Base-by-base conservation (phyloP, 2,888 invertebrate species). In the Acanthosepion lycidas region DNA sequence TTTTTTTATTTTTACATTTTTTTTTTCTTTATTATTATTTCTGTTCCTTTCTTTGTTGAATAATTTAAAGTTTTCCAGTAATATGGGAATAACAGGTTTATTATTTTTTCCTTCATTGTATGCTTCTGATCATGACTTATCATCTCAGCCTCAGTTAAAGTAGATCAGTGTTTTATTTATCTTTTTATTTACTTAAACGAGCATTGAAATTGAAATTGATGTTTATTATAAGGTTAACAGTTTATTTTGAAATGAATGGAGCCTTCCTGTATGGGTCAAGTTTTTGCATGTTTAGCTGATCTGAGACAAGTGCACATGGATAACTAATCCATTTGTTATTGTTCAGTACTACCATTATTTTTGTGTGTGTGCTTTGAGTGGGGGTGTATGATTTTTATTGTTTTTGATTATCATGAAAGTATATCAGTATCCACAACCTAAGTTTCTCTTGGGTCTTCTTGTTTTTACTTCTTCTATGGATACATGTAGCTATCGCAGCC, bases 181-280 rank as follows among this genome's bases (percentile, higher is more conserved):
- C 42, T 42, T 42, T 42, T 42, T 42, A 42, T 42, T 42, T 2
- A 42, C 42, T 42, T 42, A 42, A 42, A 78, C 1, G 78, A 78
- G 78, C 78, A 78, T n/a, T 78, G 78, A n/a, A 78, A 42, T 42
- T 42, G 42, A 42, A 42, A 78, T 78, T n/a, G 78, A 78, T 78
- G 78, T 78, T 78, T 78, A 78, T 78, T 78, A 78, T 78, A 78
- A n/a, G 78, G 78, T 28, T 78, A 78, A 78, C 78, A 78, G 78
- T 78, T 78, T 78, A 78, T 78, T n/a, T 78, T 9, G 9, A 78
- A 78, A 78, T 78, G 78, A 78, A 78, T 78, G 78, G 78, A 78
- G n/a, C n/a, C 12, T 28, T 78, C 78, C 78, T 8, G 12, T 28
- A n/a, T n/a, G 8, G 8, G 9, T 15, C n/a, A n/a, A 78, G 78